Conservation (phyloP, 2,113 vertebrate genomes). For the Beaufortia kweichowensis region DNA sequence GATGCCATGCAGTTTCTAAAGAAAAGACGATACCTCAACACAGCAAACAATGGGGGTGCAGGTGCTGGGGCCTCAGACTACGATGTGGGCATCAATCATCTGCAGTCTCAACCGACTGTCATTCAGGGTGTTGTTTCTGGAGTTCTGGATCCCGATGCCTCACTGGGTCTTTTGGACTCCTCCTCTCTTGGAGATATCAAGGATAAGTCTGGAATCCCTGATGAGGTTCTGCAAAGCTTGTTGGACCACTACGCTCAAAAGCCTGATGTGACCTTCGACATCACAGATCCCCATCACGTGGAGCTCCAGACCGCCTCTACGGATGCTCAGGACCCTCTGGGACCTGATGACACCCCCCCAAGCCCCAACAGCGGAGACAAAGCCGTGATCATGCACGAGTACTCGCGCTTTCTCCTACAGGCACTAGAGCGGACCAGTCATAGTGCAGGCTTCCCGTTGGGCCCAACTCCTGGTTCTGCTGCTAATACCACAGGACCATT, state of each 20-base stretch:
- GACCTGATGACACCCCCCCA: conserved; percentile 73
- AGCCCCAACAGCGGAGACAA: conserved; percentile 87
- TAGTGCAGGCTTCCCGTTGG: conserved; percentile 84
- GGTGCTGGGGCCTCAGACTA: conserved; percentile 73
- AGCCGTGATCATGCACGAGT: conserved; percentile 90
- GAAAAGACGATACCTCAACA: conserved; percentile 93
- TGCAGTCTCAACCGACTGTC: conserved; percentile 87
- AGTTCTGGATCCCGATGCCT: conserved; percentile 84
- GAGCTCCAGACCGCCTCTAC: conserved; percentile 79
- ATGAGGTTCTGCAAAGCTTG: conserved; percentile 96
- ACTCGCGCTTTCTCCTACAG: conserved; percentile 98
- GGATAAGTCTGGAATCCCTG: conserved; percentile 93
- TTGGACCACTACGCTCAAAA: conserved; percentile 95
- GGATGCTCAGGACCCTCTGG: conserved; percentile 76
- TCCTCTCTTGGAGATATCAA: conserved; percentile 83
- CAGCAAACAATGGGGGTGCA: conserved; percentile 68
- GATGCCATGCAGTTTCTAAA: conserved; percentile 99
- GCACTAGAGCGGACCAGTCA: conserved; percentile 97
- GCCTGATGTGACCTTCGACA: conserved; percentile 86
- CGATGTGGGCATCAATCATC: conserved; percentile 82
- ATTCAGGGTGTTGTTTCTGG: conserved; percentile 86
- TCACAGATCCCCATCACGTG: conserved; percentile 86
- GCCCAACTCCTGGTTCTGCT: conserved; percentile 81
- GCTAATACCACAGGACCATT: conserved; percentile 83
- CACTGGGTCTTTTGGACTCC: conserved; percentile 84